Evolutionary conservation across 2,888 invertebrate genomes (phyloP).

Genomic region (Drosophila lacicola): DNA sequence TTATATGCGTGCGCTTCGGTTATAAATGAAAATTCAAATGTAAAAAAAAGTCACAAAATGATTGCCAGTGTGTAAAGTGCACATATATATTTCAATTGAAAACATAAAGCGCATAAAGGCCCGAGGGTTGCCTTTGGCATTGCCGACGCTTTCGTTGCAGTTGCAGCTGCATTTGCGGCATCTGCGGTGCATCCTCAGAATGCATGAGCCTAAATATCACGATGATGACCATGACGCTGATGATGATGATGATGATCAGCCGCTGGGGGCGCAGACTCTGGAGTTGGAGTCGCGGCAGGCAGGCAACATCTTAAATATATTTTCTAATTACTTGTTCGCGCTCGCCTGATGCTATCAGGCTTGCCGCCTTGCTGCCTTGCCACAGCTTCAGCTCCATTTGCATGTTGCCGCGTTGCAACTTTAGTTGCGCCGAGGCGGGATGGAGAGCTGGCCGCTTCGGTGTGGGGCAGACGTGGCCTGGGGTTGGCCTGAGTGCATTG

Average conservation of each 20-base stretch:
- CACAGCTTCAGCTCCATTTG: constrained; percentile 30
- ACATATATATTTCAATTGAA: constrained; percentile 21
- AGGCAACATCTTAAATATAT: constrained; percentile 62
- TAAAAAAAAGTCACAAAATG: constrained; percentile 7
- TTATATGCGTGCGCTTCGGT: constrained; percentile 15
- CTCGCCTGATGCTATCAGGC: constrained; percentile 56
- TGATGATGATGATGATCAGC: constrained; percentile 22
- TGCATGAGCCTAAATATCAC: constrained; percentile 34
- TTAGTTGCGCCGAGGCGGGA: neutral
- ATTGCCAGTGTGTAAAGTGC: constrained; percentile 15
- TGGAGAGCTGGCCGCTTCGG: constrained; percentile 1
- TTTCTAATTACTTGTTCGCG: constrained; percentile 82
- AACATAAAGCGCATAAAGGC: constrained; percentile 16
- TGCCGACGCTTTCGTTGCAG: constrained; percentile 37
- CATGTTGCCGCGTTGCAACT: constrained; percentile 42
- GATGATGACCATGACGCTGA: constrained; percentile 11
- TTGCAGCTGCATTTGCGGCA: constrained; percentile 33
- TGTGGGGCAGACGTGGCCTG: constrained; percentile 23
- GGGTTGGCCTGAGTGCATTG: constrained; percentile 61
- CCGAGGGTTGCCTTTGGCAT: constrained; percentile 33
- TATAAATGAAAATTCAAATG: constrained; percentile 23
- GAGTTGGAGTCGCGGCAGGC: constrained; percentile 20
- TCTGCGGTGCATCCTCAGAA: constrained; percentile 9
- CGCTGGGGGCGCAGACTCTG: constrained; percentile 16
- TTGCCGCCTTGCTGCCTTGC: constrained; percentile 22